Base-by-base conservation (phyloP, 2,888 invertebrate species). In the Lucinisca nassula region DNA sequence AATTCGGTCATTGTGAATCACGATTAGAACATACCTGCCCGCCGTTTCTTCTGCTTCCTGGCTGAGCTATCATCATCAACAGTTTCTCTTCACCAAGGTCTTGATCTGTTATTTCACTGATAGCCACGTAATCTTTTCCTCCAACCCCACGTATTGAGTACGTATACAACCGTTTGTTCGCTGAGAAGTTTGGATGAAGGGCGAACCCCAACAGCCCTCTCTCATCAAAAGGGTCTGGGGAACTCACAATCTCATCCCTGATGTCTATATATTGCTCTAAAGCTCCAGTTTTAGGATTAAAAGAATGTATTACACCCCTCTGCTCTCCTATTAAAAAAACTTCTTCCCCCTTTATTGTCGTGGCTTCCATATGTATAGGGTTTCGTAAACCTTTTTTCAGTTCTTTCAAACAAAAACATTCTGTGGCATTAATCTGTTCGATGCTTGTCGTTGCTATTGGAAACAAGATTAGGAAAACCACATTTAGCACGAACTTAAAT, bases 11-110 rank as follows among this genome's bases (percentile, higher is more conserved):
- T n/a, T n/a, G n/a, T n/a, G n/a, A n/a, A n/a, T n/a, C n/a, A n/a
- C n/a, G n/a, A n/a, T n/a, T n/a, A n/a, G n/a, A n/a, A n/a, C n/a
- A 51, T 80, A 95, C 95, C 93, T 95, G 94, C 14, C 95, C 95
- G 0, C 95, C 95, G 78, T 95, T 95, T 82, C 94, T 92, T 58
- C 90, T 90, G 24, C 74, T 78, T 24, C 88, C 92, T 0, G 94
- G 94, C 79, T 95, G 94, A 32, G 89, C 85, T 24, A 95, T 87
- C 21, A 93, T 88, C 21, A 95, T 78, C n/a, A 95, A 35, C 0
- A 92, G 83, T 84, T 88, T 90, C 84, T 95, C 95, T 21, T 92
- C 88, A 0, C 45, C 76, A 0, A 75, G 35, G 55, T 94, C 87
- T 3, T 88, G 40, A 3, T 72, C 78, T 24, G 58, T 72, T 40